A percentile compares a stretch with the other conserved stretches of the same genome.
These are phyloP conservation scores for Ctenopoma multispine DNA, from an alignment of 2,797 vertebrate species.

Conservation along the genomic window DNA sequence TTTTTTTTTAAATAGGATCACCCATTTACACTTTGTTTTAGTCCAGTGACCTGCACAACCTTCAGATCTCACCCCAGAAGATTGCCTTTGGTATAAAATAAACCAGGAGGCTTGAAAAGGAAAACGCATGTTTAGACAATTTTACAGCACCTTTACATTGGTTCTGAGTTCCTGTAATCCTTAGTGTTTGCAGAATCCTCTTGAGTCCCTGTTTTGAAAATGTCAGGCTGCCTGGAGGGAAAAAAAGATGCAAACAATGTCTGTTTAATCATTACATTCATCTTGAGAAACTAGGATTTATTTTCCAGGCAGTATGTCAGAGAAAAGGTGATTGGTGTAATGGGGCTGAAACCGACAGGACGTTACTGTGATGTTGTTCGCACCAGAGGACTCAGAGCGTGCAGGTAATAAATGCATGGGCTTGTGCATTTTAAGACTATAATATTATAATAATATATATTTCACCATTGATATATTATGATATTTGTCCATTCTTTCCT, in stretches of 20 bases:
- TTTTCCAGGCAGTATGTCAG: slow-evolving; percentile 92
- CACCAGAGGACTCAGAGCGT: slow-evolving; percentile 91
- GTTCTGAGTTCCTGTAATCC: neutral
- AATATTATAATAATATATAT: no score
- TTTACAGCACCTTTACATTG: neutral
- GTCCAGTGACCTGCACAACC: neutral
- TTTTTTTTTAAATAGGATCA: neutral
- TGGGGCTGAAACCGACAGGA: slow-evolving; percentile 96
- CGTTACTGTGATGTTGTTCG: slow-evolving; percentile 91
- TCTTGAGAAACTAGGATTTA: slow-evolving; percentile 7
- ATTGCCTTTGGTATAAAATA: neutral
- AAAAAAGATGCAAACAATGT: neutral
- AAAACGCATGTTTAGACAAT: slow-evolving; percentile 1
- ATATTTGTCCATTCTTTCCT: neutral
- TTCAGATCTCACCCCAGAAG: neutral
- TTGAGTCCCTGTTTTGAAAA: neutral
- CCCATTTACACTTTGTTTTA: slow-evolving; percentile 3
- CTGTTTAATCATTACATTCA: no score
- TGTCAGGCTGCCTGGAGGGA: neutral
- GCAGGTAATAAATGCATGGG: slow-evolving; percentile 85
- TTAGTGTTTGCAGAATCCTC: neutral
- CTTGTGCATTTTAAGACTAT: neutral
- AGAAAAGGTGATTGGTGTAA: slow-evolving; percentile 93
- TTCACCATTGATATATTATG: neutral
- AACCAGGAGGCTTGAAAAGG: neutral